These are phyloP conservation scores for Anastrepha ludens DNA, from an alignment of 1,140 invertebrate species.

Conservation along the genomic window DNA sequence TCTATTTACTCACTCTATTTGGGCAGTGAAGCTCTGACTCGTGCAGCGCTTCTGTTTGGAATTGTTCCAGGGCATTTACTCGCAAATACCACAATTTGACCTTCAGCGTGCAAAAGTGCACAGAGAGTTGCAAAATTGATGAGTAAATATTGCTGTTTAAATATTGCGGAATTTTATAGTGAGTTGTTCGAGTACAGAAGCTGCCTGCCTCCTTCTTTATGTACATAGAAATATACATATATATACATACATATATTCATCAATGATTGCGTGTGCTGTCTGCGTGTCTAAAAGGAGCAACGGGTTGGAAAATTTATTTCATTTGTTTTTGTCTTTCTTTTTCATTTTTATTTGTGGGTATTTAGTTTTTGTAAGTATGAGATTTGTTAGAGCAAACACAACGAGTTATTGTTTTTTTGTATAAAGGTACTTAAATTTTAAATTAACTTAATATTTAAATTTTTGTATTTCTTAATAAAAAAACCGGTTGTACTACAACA, in stretches of 20 bases:
- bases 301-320: neutral
- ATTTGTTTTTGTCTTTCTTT: neutral
- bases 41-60: constrained; percentile 22
- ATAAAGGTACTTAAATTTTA: too few relatives aligned
- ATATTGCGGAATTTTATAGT: constrained; percentile 44
- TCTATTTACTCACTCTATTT: neutral
- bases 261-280: neutral
- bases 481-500: too few relatives aligned
- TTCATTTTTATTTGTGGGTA: neutral
- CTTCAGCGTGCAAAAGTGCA: constrained; percentile 1
- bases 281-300: neutral
- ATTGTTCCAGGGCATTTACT: constrained; percentile 43
- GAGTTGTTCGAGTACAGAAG: neutral
- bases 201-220: neutral
- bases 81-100: constrained; percentile 46
- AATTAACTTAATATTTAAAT: too few relatives aligned
- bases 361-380: too few relatives aligned
- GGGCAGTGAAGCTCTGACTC: neutral
- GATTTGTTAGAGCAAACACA: too few relatives aligned
- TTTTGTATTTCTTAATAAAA: too few relatives aligned
- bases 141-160: constrained; percentile 51
- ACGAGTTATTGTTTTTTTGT: too few relatives aligned
- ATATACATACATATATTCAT: too few relatives aligned
- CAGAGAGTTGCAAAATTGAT: constrained; percentile 44
- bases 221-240: neutral